Conservation (phyloP, 2,797 vertebrate genomes). For the Sebastolobus altivelis region DNA sequence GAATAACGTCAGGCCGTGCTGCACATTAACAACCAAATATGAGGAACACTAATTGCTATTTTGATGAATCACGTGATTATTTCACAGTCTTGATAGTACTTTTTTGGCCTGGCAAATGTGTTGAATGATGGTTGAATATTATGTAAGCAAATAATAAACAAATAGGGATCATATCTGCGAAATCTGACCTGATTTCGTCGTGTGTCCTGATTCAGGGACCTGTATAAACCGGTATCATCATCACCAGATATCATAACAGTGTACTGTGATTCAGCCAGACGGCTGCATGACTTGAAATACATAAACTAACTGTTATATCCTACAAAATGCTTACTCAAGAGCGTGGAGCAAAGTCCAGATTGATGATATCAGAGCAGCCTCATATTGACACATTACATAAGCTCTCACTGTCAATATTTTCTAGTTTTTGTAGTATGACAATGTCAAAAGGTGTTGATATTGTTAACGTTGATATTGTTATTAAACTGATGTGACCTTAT, state of each 20-base stretch:
- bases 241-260: constrained; percentile 1
- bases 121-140: background rate
- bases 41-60: constrained; percentile 11
- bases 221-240: constrained; percentile 15
- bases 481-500: no score
- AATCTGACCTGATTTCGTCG: constrained; percentile 35
- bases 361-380: constrained; percentile 36
- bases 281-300: background rate
- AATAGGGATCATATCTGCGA: constrained; percentile 17
- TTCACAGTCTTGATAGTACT: background rate
- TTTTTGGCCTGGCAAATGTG: background rate
- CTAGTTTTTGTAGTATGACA: background rate
- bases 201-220: constrained; percentile 24
- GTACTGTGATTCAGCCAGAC: constrained; percentile 12
- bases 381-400: constrained; percentile 45
- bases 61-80: background rate
- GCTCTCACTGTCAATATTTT: constrained; percentile 31
- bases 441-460: background rate
- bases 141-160: constrained; percentile 11
- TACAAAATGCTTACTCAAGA: constrained; percentile 53
- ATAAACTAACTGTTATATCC: constrained; percentile 51
- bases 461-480: no score
- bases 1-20: background rate
- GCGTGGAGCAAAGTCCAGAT: constrained; percentile 59
- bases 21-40: constrained; percentile 13